These are phyloP conservation scores for Sterrhoptilus dennistouni DNA, from an alignment of 2,113 vertebrate genomes.

Conservation along the genomic window DNA sequence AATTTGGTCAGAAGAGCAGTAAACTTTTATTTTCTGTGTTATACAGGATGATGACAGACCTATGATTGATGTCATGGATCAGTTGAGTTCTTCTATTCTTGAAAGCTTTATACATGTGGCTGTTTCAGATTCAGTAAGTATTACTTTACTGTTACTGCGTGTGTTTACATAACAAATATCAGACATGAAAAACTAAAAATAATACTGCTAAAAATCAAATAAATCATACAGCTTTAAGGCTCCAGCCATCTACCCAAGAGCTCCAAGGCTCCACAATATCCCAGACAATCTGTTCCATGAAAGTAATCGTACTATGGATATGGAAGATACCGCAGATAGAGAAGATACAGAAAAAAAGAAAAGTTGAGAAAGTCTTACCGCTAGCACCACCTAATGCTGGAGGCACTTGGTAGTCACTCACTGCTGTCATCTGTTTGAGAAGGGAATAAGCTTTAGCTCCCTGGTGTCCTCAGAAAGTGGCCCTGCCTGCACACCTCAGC, in stretches of 20 bases:
- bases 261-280: background rate
- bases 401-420: background rate
- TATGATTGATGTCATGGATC: constrained; percentile 99
- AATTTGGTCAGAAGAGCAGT: background rate
- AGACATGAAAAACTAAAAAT: background rate
- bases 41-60: constrained; percentile 94
- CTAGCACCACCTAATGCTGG: background rate
- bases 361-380: background rate
- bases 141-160: background rate
- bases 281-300: background rate
- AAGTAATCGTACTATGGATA: background rate
- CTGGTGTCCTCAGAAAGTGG: background rate
- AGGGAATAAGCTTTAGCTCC: background rate
- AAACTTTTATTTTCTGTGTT: constrained; percentile 3
- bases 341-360: background rate
- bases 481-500: background rate
- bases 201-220: background rate
- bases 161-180: background rate
- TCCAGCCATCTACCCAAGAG: background rate
- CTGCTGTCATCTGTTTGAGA: background rate
- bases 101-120: constrained; percentile 97
- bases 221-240: background rate
- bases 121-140: constrained; percentile 92
- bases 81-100: constrained; percentile 93
- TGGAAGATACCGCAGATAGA: background rate